phyloP scores from a whole-genome alignment of 2,113 vertebrate species.

The Saimiri boliviensis region DNA sequence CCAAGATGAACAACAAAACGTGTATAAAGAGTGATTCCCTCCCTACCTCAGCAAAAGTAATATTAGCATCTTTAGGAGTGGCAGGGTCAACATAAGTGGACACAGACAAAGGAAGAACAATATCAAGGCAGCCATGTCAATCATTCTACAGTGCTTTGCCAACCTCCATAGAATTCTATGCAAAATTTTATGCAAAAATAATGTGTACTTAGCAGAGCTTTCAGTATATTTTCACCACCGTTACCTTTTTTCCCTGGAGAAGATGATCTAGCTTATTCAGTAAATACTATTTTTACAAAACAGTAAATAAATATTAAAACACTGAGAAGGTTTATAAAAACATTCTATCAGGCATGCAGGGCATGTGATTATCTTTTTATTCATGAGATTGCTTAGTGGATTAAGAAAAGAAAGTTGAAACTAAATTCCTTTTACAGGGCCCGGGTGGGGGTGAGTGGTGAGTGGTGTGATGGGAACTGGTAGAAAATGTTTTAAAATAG shows the following conservation, averaged over 20 bases:
- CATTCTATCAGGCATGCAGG: conserved; percentile 11
- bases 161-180: background rate
- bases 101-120: background rate
- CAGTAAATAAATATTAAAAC: conserved; percentile 55
- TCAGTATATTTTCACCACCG: background rate
- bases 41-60: background rate
- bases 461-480: background rate
- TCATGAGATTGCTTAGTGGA: conserved; percentile 68
- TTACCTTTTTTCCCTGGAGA: background rate
- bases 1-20: background rate
- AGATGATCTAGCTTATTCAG: conserved; percentile 12
- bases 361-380: conserved; percentile 64
- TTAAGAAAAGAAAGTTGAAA: conserved; percentile 60
- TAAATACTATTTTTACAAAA: conserved; percentile 58
- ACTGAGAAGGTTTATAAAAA: conserved; percentile 60
- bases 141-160: background rate
- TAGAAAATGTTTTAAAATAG: conserved; percentile 49
- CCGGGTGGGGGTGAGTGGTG: no score
- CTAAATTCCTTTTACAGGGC: conserved; percentile 43
- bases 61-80: background rate
- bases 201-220: background rate
- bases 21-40: background rate
- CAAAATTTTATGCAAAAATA: background rate
- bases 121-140: background rate
- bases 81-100: background rate